Evolutionary conservation across 2,888 invertebrate genomes (phyloP), one percentile per base, ranked within the genome.

Genomic region (Laspeyria flexula): DNA sequence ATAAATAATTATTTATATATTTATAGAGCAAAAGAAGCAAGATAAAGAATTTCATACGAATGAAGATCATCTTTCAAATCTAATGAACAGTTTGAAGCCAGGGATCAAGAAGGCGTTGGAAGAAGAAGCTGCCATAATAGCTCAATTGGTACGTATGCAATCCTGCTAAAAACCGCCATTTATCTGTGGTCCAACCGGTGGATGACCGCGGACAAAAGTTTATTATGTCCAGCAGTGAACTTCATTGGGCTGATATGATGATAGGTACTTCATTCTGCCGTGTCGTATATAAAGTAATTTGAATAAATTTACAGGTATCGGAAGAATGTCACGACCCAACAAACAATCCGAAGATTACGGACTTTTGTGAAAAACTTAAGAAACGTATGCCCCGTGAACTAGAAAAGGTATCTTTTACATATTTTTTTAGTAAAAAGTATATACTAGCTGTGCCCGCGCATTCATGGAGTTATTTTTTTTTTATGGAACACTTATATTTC

Each of bases 21-120:
- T 52, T 49, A 23, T 42, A 64, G 64, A 6, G 7, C 4, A 43
- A 1, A 61, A 62, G 43, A 46, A 44, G 9, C 15, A 11, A 0
- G 12, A 12, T 12, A 25, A 2, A 0, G 6, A 12, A 12, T 13
- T 12, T 11, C 13, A 23, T 9, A 38, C 2, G 13, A 38, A 12
- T 25, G 25, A 25, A 7, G 25, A 25, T 25, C 7, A 25, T 25
- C 25, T 25, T 7, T 6, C 25, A 4, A 25, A 25, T 25, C 3
- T 25, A 25, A 25, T 25, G 25, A 3, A 25, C 9, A 7, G 7
- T 7, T 7, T 25, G 7, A 25, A 25, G 7, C 25, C 25, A 7
- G 25, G 5, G 1, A 1, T 25, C 1, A 25, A 25, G 9, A 7
- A 7, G 3, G 3, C 25, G 6, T 7, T 25, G 4, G 25, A 25